phyloP scores from a whole-genome alignment of 2,888 invertebrate species.

The Cerastoderma edule region DNA sequence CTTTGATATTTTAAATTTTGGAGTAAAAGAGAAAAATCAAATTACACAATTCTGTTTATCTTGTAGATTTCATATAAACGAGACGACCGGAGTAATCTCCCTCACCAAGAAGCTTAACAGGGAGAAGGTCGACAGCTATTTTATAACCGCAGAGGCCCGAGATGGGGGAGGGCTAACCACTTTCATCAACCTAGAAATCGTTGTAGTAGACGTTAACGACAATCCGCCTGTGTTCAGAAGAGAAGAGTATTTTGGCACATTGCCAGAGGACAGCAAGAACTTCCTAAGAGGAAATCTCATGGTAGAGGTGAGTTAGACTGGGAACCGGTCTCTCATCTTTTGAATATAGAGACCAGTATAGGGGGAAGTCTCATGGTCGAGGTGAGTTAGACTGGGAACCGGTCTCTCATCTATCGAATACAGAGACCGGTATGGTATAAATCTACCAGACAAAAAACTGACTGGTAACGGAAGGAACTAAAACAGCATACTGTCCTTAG shows the following conservation, averaged over 20 bases:
- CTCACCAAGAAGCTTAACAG: conserved; percentile 88
- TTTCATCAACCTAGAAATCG: conserved; percentile 75
- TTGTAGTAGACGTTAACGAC: conserved; percentile 80
- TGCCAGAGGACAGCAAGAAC: conserved; percentile 90
- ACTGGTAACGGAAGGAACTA: too few relatives aligned
- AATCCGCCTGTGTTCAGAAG: conserved; percentile 76
- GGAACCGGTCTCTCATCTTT: too few relatives aligned
- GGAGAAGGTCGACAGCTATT: conserved; percentile 91
- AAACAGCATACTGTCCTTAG: too few relatives aligned
- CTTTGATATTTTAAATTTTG: too few relatives aligned
- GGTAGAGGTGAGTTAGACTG: conserved; percentile 86
- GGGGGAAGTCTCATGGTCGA: too few relatives aligned
- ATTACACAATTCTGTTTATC: too few relatives aligned
- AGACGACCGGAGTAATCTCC: conserved; percentile 88
- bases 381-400: too few relatives aligned
- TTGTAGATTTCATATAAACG: conserved; percentile 88
- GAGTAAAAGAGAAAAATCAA: too few relatives aligned
- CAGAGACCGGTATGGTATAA: too few relatives aligned
- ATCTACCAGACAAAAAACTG: too few relatives aligned
- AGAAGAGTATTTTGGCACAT: conserved; percentile 81
- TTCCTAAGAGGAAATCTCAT: conserved; percentile 91
- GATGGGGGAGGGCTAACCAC: conserved; percentile 89
- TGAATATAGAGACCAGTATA: too few relatives aligned
- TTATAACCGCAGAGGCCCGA: conserved; percentile 90
- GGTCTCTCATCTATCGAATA: too few relatives aligned